Base-by-base conservation (phyloP, 1,140 invertebrate species). In the Brachionus koreanus region DNA sequence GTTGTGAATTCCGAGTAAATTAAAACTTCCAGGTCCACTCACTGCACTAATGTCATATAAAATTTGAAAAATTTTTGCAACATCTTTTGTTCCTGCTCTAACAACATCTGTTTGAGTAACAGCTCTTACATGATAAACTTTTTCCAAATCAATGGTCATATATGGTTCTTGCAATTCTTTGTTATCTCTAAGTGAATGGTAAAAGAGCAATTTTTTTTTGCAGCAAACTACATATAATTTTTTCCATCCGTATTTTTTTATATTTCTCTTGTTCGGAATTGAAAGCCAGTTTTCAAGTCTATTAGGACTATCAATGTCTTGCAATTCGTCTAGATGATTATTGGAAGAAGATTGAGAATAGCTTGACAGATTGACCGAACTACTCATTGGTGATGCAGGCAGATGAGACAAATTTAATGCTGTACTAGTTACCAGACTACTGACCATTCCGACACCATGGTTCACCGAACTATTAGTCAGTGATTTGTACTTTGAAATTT, bases 101-200 rank as follows among this genome's bases (percentile, higher is more conserved):
- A 98, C 97, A 83, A 98, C 96, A 91, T 99, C 97, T 85, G 96
- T 96, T 90, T 98, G 96, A 77, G 96, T 98, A 72, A 98, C 97
- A 83, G 95, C 94, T 85, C 97, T 92, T 83, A 98, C 97, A 90
- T 98, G 97, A 90, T 98, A 98, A 85, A 99, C 93, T 92, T 98
- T 98, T 94, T 93, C 96, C 85, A 98, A 92, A 91, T 98, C 96
- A 84, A 98, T 90, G 86, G 98, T 95, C 85, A 98, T 92, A 74
- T 94, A 92, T 13, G 96, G 96, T 91, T 96, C 94, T 10, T 95
- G 93, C 86, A 97, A 97, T 88, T 94, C 92, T 88, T 97, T 97
- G 86, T 97, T 95, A 85, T 90, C 93, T 88, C 37, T 43, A 12
- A 98, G 96, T 25, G 92, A 93, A 89, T 97, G 96, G 86, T 98